A percentile compares a stretch with the other conserved stretches of the same genome.
These are phyloP conservation scores for Rhizoglyphus robini DNA, from an alignment of 1,140 invertebrate genomes.

Conservation along the genomic window DNA sequence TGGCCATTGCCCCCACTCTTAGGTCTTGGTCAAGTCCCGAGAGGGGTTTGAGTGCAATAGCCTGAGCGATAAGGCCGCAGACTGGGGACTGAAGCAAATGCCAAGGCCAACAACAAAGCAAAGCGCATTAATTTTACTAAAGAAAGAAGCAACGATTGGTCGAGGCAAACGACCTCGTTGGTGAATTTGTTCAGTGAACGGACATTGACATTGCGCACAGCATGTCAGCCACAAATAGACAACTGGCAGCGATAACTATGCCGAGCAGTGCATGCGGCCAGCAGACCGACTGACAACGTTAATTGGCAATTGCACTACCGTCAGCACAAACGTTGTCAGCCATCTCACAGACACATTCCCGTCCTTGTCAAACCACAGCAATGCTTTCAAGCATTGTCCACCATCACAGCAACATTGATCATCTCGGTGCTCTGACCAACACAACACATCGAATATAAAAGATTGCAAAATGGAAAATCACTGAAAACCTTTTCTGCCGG, in stretches of 20 bases:
- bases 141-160: too few species aligned
- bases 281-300: not conserved
- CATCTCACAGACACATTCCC: not conserved
- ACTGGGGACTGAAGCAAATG: too few species aligned
- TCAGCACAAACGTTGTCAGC: not conserved
- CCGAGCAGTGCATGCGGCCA: not conserved
- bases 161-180: conserved; percentile 11
- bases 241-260: not conserved
- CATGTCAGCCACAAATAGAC: not conserved
- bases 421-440: too few species aligned
- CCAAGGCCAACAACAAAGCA: conserved; percentile 19
- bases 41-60: too few species aligned
- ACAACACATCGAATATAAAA: too few species aligned
- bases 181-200: not conserved
- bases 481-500: conserved; percentile 1
- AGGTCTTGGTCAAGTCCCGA: too few species aligned
- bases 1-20: too few species aligned
- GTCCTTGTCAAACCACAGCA: too few species aligned
- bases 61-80: too few species aligned
- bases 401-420: too few species aligned
- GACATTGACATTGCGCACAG: not conserved
- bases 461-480: not conserved
- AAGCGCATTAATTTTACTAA: not conserved
- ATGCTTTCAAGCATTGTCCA: too few species aligned
- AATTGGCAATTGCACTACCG: not conserved